Base-by-base conservation (phyloP, 2,113 vertebrate species). In the Collichthys lucidus region DNA sequence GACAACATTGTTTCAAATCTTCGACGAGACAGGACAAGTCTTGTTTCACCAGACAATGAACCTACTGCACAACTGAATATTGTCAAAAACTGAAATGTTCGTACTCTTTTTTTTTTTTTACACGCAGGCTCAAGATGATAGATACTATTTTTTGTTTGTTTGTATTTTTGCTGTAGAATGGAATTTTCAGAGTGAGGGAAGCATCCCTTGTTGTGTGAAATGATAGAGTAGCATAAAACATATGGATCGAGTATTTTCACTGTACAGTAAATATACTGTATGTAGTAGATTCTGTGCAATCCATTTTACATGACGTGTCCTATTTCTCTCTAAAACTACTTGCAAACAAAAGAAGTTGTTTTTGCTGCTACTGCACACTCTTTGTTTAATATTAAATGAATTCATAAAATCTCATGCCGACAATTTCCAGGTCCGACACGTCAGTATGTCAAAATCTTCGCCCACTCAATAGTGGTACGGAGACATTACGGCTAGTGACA, bases 361-460 rank as follows among this genome's bases (percentile, higher is more conserved):
- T 72, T 29, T 55, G 47, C 50, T 62, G 14, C 47, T 16, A 17
- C 68, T 44, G 3, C 49, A 46, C 22, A 65, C 7, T 26, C 16
- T 64, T 55, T 69, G 44, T 74, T 56, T 40, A 12, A 8, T 86
- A 69, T 55, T 24, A 53, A 63, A 77, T n/a, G 3, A 46, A 82
- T 73, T 44, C 17, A 74, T 62, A 47, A 46, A 62, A 64, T 66
- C 7, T 57, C 4, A 61, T 22, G 40, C 59, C 44, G 56, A 35
- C 42, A 26, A 49, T 49, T 3, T 1, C 11, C 42, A 66, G 20
- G 47, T 61, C 63, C 62, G 62, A 70, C 11, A 10, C 55, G 47
- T 80, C 68, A 66, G 26, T 55, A 55, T 66, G 22, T 60, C 46
- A 63, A 68, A 79, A 40, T 50, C 31, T 4, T 20, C 22, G n/a